Percentiles rank a stretch among this genome's conserved stretches.
Conservation (phyloP, 2,888 invertebrate genomes). For the Aplocera efformata region DNA sequence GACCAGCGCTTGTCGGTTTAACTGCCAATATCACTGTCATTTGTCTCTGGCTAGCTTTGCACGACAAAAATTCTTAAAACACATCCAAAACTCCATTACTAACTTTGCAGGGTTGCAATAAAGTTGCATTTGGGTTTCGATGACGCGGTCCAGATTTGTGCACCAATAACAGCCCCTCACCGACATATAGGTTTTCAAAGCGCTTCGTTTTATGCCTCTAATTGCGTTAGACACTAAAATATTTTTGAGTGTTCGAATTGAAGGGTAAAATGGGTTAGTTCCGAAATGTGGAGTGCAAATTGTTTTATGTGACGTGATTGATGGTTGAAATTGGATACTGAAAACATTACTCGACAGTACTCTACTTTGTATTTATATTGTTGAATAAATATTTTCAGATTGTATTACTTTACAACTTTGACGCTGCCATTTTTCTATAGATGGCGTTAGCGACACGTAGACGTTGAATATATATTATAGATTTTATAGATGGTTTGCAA, state of each 20-base stretch:
- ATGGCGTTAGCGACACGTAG: too few relatives aligned
- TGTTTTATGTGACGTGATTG: conserved; percentile 10
- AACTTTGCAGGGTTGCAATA: conserved; percentile 29
- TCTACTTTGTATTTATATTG: too few relatives aligned
- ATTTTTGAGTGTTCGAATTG: conserved; percentile 53
- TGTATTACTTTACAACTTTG: too few relatives aligned
- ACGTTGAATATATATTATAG: too few relatives aligned
- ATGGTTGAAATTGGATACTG: conserved; percentile 2
- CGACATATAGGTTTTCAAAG: conserved; percentile 53
- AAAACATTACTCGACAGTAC: too few relatives aligned
- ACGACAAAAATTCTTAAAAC: conserved; percentile 35
- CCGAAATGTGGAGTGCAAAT: conserved; percentile 10
- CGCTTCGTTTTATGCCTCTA: conserved; percentile 51
- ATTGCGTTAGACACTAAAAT: conserved; percentile 55
- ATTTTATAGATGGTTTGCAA: too few relatives aligned
- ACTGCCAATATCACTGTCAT: conserved; percentile 65
- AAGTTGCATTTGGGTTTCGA: conserved; percentile 13
- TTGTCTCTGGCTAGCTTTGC: conserved; percentile 55
- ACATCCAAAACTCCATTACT: conserved; percentile 22
- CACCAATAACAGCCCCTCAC: conserved; percentile 51
- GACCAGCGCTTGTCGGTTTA: conserved; percentile 45
- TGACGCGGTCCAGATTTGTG: conserved; percentile 30
- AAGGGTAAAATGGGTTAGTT: conserved; percentile 31
- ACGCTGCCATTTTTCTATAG: too few relatives aligned
- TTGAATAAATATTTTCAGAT: too few relatives aligned